A percentile compares a stretch with the other conserved stretches of the same genome.
Evolutionary conservation across 2,113 vertebrate species (phyloP).

Genomic region (Boulengeromyrus knoepffleri): DNA sequence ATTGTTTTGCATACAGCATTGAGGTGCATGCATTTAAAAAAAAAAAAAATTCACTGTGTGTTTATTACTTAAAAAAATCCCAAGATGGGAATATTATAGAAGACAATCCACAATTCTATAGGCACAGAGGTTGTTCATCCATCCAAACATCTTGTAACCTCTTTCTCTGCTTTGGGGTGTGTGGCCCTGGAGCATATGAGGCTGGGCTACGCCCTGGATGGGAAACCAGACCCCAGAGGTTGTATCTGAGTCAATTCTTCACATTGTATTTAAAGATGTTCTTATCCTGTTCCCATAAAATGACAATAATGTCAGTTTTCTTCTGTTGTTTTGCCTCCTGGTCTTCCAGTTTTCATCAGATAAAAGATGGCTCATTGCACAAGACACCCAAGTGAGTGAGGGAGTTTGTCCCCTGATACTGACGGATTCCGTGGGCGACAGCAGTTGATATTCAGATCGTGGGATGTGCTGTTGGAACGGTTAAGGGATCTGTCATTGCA

Average conservation of each 20-base stretch:
- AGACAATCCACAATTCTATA: not conserved
- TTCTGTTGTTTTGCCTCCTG: not conserved
- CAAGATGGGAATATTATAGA: not conserved
- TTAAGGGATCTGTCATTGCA: slow-evolving; percentile 33
- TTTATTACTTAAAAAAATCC: not conserved
- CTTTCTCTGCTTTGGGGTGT: not conserved
- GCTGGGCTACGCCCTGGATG: not conserved
- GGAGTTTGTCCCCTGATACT: not conserved
- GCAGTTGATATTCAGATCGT: slow-evolving; percentile 45
- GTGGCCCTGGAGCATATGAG: not conserved
- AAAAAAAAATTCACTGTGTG: not conserved
- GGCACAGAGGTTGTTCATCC: not conserved
- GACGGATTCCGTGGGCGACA: slow-evolving; percentile 13
- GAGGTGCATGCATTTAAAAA: not conserved
- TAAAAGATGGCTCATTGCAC: not conserved
- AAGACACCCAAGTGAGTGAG: not conserved
- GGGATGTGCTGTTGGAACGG: slow-evolving; percentile 28
- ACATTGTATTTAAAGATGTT: not conserved
- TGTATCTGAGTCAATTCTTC: not conserved
- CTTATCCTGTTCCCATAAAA: not conserved
- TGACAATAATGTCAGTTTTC: not conserved
- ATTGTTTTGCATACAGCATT: not conserved
- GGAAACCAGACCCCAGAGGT: not conserved
- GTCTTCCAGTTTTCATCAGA: not conserved
- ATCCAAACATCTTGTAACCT: not conserved